Conservation (phyloP, 1,140 invertebrate genomes). For the Metaphire vulgaris region DNA sequence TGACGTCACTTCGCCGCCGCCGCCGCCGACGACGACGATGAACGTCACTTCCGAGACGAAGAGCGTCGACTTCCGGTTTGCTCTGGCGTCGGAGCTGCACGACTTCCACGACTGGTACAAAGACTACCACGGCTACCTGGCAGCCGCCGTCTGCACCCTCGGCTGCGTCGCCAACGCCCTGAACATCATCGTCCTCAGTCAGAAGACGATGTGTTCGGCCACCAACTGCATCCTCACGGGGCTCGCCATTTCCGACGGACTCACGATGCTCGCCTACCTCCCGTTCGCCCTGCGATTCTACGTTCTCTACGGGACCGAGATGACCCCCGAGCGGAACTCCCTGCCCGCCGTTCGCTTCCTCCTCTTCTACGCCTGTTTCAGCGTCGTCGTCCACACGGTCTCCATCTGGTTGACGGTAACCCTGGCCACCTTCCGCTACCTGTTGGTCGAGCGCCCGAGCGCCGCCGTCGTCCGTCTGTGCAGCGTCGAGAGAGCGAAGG, state of each 20-base stretch:
- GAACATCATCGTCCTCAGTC: conserved; percentile 81
- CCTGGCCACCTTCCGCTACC: conserved; percentile 77
- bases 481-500: conserved; percentile 64
- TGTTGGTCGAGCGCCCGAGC: not conserved
- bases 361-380: conserved; percentile 59
- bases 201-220: conserved; percentile 73
- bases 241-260: conserved; percentile 73
- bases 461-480: conserved; percentile 52
- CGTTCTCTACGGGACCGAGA: conserved; percentile 38
- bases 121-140: conserved; percentile 63
- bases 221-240: conserved; percentile 79
- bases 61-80: not conserved
- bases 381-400: conserved; percentile 77
- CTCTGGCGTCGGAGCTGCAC: not conserved
- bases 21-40: no score
- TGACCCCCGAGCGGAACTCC: conserved; percentile 33
- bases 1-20: no score
- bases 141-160: conserved; percentile 72
- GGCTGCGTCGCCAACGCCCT: conserved; percentile 80
- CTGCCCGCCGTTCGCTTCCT: conserved; percentile 39
- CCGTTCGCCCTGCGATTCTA: conserved; percentile 48
- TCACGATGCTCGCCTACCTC: conserved; percentile 64
- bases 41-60: no score
- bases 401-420: conserved; percentile 89
- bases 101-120: conserved; percentile 40